phyloP scores from a whole-genome alignment of 2,797 vertebrate genomes.

The Pangasius mekongensis region DNA sequence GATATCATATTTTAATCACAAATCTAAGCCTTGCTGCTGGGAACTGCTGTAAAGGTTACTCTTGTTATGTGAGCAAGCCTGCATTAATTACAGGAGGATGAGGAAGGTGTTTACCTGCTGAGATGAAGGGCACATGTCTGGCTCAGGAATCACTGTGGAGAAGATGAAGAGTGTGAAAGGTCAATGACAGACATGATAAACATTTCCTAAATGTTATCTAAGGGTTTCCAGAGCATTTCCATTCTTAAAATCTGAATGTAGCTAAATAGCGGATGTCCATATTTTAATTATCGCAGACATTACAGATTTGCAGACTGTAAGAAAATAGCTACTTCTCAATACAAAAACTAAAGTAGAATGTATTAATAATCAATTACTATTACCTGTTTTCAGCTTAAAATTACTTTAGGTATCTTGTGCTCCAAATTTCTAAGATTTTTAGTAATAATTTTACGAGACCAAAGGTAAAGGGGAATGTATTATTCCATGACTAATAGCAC shows the following conservation, averaged over 20 bases:
- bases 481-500: not conserved
- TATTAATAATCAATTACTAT: too few species aligned
- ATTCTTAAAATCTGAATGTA: not conserved
- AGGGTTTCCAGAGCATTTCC: not conserved
- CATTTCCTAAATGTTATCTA: not conserved
- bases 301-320: not conserved
- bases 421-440: not conserved
- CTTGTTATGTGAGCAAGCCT: conserved; percentile 5
- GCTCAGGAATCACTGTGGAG: not conserved
- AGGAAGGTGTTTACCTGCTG: conserved; percentile 34
- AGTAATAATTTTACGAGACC: not conserved
- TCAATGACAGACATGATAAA: not conserved
- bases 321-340: not conserved
- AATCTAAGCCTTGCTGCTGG: not conserved
- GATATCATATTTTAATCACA: not conserved
- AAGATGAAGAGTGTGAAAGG: conserved; percentile 10
- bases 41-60: not conserved
- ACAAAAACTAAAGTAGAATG: not conserved
- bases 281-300: not conserved
- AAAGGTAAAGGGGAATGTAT: not conserved
- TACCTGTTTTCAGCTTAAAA: too few species aligned
- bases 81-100: conserved; percentile 36
- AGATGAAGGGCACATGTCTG: conserved; percentile 25
- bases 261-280: not conserved
- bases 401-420: not conserved